Evolutionary conservation across 2,113 vertebrate species (phyloP), one percentile per base, ranked within the genome.

Genomic region (Abramis brama): DNA sequence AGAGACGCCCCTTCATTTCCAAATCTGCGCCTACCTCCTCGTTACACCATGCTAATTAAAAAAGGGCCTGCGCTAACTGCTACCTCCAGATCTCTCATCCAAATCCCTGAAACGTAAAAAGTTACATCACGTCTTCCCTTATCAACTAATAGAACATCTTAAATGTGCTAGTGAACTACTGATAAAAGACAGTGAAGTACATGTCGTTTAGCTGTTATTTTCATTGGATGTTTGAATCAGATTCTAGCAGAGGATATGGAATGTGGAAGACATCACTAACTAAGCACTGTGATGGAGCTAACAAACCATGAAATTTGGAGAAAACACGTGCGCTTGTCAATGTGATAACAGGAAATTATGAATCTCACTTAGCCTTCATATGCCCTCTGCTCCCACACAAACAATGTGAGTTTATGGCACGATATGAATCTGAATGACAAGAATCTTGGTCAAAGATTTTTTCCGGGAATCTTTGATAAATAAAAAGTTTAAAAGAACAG

Each of bases 1-100:
- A 94, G 93, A 86, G 91, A 91, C 82, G 79, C 90, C 92, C 70
- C 92, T 93, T 93, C 91, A 92, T 94, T 92, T 95, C 93, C 91
- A 93, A 94, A 93, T 87, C 92, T 92, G 88, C 88, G 88, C 86
- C 88, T 93, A 93, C 88, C 90, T 88, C 89, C 89, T 89, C 55
- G 86, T 90, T 90, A 91, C 82, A 85, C 86, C 33, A 85, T 77
- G 86, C 92, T 93, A 93, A 93, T 93, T 93, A 94, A 91, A 91
- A 52, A 33, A 71, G 70, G 79, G 82, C 59, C 59, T 82, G 59
- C 30, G 6, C 50, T 79, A 57, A 85, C 74, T 60, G 25, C 39
- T 74, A 52, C 52, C 25, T 73, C 39, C 36, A 6, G 15, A 77
- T 68, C 43, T 39, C 50, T 79, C 36, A 52, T 33, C 55, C 81